Conservation (phyloP, 2,888 invertebrate genomes). For the Brassicogethes aeneus region DNA sequence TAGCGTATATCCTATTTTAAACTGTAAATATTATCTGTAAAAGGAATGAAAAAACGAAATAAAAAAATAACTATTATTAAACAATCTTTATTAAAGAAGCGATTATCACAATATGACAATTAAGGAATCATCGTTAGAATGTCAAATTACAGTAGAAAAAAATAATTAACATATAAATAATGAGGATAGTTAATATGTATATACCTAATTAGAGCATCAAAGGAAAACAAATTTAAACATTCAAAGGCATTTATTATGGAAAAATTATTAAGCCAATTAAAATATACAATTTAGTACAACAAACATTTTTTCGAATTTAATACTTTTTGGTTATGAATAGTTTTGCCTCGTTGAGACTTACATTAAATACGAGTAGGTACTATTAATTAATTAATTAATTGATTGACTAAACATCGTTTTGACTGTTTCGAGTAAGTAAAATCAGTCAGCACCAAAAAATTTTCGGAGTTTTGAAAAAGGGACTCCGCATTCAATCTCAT, state of each 20-base stretch:
- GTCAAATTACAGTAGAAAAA: slow-evolving; percentile 29
- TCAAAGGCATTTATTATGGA: slow-evolving; percentile 2
- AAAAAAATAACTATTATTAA: slow-evolving; percentile 34
- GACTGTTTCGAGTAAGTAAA: slow-evolving; percentile 34
- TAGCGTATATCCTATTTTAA: no score
- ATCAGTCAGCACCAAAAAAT: slow-evolving; percentile 40
- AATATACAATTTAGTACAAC: slow-evolving; percentile 10
- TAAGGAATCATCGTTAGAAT: slow-evolving; percentile 38
- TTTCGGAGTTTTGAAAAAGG: slow-evolving; percentile 16
- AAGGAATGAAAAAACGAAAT: no score
- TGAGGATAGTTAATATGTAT: slow-evolving; percentile 27
- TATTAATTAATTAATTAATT: slow-evolving; percentile 26
- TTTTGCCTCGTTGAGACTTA: slow-evolving; percentile 31
- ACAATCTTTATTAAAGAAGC: slow-evolving; percentile 43
- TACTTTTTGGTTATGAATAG: slow-evolving; percentile 18
- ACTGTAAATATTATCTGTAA: no score
- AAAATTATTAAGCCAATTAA: slow-evolving; percentile 5
- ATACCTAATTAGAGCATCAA: slow-evolving; percentile 20
- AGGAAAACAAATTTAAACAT: not conserved
- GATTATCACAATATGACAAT: slow-evolving; percentile 45
- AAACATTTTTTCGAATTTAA: slow-evolving; percentile 10
- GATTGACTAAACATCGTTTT: slow-evolving; percentile 37
- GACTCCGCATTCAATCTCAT: slow-evolving; percentile 33
- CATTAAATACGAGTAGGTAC: slow-evolving; percentile 23
- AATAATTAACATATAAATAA: slow-evolving; percentile 28